Percentiles rank a stretch among this genome's conserved stretches.
phyloP scores from a whole-genome alignment of 2,113 vertebrate genomes.

The Hyaena hyaena region DNA sequence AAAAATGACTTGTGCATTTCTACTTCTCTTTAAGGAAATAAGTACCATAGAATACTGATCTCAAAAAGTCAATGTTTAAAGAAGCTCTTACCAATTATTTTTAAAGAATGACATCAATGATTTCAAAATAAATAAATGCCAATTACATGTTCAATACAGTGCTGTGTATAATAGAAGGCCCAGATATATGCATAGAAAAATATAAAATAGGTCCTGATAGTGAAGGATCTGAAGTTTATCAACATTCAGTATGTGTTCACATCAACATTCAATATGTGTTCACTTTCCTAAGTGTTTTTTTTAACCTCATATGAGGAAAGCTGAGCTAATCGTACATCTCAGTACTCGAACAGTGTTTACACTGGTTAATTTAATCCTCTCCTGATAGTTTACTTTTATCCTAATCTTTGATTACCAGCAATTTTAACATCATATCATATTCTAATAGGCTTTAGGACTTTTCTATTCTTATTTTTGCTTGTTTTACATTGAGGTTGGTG shows the following conservation, averaged over 20 bases:
- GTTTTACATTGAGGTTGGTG: background rate
- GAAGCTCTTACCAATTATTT: background rate
- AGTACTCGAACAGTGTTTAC: background rate
- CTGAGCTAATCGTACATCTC: background rate
- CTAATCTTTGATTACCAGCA: background rate
- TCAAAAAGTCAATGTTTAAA: background rate
- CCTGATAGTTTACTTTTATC: background rate
- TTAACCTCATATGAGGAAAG: background rate
- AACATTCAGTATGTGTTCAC: background rate
- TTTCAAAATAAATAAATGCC: background rate
- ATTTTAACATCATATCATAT: background rate
- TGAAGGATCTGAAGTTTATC: background rate
- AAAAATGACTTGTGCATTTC: background rate
- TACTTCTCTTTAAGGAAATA: background rate
- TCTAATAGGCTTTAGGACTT: background rate
- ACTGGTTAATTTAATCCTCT: background rate
- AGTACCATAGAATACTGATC: background rate
- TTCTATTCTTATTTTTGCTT: background rate
- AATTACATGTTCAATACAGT: background rate
- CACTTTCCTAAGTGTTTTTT: background rate
- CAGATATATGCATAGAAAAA: background rate
- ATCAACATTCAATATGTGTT: background rate
- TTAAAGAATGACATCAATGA: background rate
- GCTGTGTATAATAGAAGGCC: background rate
- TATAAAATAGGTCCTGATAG: background rate